phyloP scores from a whole-genome alignment of 2,113 vertebrate genomes.

The Saiga tatarica region DNA sequence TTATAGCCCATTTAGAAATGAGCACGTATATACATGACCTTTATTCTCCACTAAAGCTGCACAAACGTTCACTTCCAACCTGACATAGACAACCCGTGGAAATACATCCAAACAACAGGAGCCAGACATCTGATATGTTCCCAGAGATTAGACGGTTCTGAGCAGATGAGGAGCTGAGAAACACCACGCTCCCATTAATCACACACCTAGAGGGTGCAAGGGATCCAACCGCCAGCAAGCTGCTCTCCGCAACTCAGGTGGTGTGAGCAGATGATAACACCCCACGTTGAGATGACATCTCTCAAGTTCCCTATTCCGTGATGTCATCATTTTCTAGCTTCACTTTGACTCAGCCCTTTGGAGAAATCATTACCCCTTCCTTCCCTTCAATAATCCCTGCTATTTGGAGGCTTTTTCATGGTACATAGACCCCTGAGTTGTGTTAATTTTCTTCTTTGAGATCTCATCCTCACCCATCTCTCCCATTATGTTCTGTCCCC shows the following conservation, averaged over 20 bases:
- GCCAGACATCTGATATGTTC: not conserved
- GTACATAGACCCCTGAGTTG: not conserved
- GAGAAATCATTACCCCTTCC: not conserved
- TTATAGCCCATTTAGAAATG: conserved; percentile 10
- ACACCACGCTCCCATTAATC: not conserved
- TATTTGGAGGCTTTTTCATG: accelerated
- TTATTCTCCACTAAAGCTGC: not conserved
- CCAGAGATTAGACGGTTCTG: not conserved
- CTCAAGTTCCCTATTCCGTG: not conserved
- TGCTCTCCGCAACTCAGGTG: not conserved
- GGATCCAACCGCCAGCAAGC: not conserved
- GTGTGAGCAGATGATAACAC: accelerated
- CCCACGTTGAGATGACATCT: not conserved
- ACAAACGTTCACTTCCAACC: not conserved
- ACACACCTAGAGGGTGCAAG: not conserved
- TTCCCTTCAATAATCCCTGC: no score
- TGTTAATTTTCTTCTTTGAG: not conserved
- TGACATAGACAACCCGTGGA: not conserved
- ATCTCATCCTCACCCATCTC: not conserved
- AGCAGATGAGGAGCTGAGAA: not conserved
- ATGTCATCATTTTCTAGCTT: not conserved
- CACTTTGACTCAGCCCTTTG: accelerated
- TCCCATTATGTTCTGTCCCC: no score
- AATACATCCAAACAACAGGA: not conserved
- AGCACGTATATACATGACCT: conserved; percentile 60